Conservation (phyloP, 2,797 vertebrate genomes). For the Sebastolobus altivelis region DNA sequence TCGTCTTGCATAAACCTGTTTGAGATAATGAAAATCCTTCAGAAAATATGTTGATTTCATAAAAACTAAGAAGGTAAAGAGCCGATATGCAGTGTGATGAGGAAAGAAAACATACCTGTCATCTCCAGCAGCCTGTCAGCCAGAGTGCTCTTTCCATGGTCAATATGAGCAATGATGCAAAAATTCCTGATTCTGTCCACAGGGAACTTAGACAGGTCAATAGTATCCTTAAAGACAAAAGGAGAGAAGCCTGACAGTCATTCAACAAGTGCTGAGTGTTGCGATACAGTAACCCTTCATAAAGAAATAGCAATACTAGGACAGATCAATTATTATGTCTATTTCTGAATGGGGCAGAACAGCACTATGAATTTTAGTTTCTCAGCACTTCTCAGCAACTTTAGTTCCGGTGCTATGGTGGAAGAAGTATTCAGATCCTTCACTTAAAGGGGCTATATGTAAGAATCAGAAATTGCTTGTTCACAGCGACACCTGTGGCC, state of each 20-base stretch:
- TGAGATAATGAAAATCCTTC: background rate
- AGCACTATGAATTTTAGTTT: background rate
- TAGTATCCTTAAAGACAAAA: constrained; percentile 77
- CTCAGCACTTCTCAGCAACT: background rate
- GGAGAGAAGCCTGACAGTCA: background rate
- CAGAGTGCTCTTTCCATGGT: constrained; percentile 98
- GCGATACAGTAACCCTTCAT: background rate
- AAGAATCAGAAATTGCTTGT: too few species aligned
- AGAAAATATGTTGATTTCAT: background rate
- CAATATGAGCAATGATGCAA: constrained; percentile 97
- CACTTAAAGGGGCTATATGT: too few species aligned
- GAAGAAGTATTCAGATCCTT: background rate
- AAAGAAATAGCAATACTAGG: background rate
- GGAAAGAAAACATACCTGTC: constrained; percentile 85
- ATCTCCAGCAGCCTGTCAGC: constrained; percentile 95
- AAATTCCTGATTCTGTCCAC: constrained; percentile 95
- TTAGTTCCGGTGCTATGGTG: background rate
- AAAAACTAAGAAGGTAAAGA: background rate
- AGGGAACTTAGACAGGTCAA: constrained; percentile 90
- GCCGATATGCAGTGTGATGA: background rate
- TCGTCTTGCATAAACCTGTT: background rate
- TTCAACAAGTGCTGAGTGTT: background rate
- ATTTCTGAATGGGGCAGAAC: background rate
- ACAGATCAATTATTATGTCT: background rate
- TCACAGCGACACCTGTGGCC: too few species aligned